Evolutionary conservation across 1,140 invertebrate species (phyloP), one percentile per base, ranked within the genome.

Genomic region (Brachionus sp.): DNA sequence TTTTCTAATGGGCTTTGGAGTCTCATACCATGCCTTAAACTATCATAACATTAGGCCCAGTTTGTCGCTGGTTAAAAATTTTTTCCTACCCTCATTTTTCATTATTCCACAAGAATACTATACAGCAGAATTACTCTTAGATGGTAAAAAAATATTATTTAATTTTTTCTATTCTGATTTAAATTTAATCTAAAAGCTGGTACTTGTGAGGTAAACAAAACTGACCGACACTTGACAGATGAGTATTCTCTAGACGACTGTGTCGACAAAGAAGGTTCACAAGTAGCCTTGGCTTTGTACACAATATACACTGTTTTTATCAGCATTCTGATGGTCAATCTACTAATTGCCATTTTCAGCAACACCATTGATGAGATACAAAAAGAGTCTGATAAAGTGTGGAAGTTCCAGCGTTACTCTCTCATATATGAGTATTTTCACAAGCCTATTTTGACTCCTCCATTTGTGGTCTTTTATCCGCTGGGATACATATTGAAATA

Each of bases 371-470:
- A 13, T 16, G 23, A 66, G n/a, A 37, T 82, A 19, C 29, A 82
- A 35, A 37, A 50, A 35, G 80, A 82, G 19, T 66, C 80, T 3
- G 80, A 82, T 23, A 35, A 66, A 37, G 6, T 82, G 7, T 82
- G 80, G 80, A 66, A 13, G 35, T 66, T 33, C 19, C 80, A 82
- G 50, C 33, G 80, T 3, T 82, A 82, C 25, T 82, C n/a, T 10
- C 19, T 82, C 10, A 50, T 82, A 19, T 82, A 66, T 53, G 80
- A 82, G 35, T 82, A 82, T 53, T 68, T 82, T 19, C 57, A 66
- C 50, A 66, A 42, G 9, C 80, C 80, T 16, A 46, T 66, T 29
- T 44, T 82, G 10, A 12, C 25, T n/a, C 62, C 80, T 4, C 80
- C 80, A 29, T 66, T 82, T 33, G 66, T 37, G 7, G 16, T 82